A percentile compares a stretch with the other conserved stretches of the same genome.
Conservation (phyloP, 2,113 vertebrate genomes). For the Anoura caudifer region DNA sequence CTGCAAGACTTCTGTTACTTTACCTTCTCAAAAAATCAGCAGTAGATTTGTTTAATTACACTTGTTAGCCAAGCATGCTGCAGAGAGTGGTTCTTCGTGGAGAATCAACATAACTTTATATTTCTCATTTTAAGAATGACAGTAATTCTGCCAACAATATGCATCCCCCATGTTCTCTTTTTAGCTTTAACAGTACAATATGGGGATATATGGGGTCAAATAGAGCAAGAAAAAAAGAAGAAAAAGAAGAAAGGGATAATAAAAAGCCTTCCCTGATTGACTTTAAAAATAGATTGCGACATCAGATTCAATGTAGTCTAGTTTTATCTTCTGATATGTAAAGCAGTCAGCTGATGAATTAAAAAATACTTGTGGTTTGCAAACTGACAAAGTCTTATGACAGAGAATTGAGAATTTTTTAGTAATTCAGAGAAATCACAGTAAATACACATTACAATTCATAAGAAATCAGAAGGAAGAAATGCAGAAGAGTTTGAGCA, state of each 20-base stretch:
- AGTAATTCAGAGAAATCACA: background rate
- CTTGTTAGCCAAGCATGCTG: background rate
- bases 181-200: background rate
- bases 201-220: background rate
- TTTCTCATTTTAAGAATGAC: background rate
- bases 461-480: background rate
- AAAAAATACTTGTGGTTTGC: background rate
- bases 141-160: background rate
- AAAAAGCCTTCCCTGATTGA: background rate
- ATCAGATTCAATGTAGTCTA: background rate
- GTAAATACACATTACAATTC: background rate
- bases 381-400: background rate
- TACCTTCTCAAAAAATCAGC: background rate
- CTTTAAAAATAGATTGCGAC: slow-evolving; percentile 12
- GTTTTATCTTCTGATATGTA: background rate
- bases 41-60: background rate
- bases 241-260: background rate
- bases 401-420: background rate
- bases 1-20: background rate
- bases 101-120: background rate
- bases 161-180: background rate
- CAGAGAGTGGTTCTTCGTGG: background rate
- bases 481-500: background rate
- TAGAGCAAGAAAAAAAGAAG: background rate
- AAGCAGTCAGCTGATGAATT: background rate